Base-by-base conservation (phyloP, 2,888 invertebrate species). In the Aleiodes alternator region DNA sequence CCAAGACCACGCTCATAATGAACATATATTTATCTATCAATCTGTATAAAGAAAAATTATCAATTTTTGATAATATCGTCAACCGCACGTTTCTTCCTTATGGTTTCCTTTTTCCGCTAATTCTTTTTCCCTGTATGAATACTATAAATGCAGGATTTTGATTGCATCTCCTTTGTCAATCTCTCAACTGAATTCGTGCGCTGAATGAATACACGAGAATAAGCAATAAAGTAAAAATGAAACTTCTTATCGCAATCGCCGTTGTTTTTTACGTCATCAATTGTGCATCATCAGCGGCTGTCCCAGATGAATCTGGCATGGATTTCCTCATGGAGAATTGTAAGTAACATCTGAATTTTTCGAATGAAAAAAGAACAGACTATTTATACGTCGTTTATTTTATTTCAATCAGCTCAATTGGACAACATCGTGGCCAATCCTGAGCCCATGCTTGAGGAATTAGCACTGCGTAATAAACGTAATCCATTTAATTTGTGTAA, bases 281-380 rank as follows among this genome's bases (percentile, higher is more conserved):
- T 34, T 59, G 7, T 59, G 59, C 14, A n/a, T 59, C 59, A 34
- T 59, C 59, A 59, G 29, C 57, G 29, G 38, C 31, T 59, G 6
- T 38, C 29, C 7, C 59, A 14, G 38, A n/a, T n/a, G 59, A 59
- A 14, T 38, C 12, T 11, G 31, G 31, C 31, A 31, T 38, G n/a
- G 34, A 59, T 6, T 11, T 38, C 2, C 34, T 38, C 1, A 34
- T 59, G 14, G 34, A 57, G n/a, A 31, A n/a, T 14, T 38, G 59
- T 59, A 38, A 38, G 59, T 59, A 6, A 12, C 4, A n/a, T 4
- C 4, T 5, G 34, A 12, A n/a, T 59, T 51, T 43, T 8, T 11
- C 8, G 2, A 9, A 43, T 43, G 7, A 57, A 12, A 57, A 29
- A 8, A 23, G 14, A 56, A 56, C 9, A 5, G 38, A 11, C 14